Evolutionary conservation across 2,888 invertebrate genomes (phyloP).

Genomic region (Buathra laborator): DNA sequence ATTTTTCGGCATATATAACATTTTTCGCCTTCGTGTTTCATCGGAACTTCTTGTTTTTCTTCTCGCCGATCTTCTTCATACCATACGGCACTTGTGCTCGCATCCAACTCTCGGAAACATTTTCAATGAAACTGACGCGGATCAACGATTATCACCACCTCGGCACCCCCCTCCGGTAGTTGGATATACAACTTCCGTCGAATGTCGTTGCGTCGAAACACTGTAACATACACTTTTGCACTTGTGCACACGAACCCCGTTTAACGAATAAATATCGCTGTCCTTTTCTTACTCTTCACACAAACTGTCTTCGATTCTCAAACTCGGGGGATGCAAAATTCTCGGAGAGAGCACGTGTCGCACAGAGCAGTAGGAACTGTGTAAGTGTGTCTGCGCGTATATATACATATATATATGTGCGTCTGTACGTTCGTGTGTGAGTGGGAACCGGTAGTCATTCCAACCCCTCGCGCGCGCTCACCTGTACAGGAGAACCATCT

Average conservation of each 20-base stretch:
- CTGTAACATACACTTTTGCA: neutral
- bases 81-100: slow-evolving; percentile 64
- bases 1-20: neutral
- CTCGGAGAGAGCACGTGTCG: slow-evolving; percentile 35
- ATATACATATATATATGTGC: too few species aligned
- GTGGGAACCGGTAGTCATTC: slow-evolving; percentile 26
- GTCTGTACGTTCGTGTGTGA: neutral
- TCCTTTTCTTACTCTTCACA: neutral
- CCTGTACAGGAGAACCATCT: slow-evolving; percentile 4
- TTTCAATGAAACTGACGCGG: slow-evolving; percentile 5
- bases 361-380: slow-evolving; percentile 25
- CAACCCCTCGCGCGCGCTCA: slow-evolving; percentile 19
- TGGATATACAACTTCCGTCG: neutral
- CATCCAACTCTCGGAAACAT: slow-evolving; percentile 65
- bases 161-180: too few species aligned
- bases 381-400: neutral
- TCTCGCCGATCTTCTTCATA: slow-evolving; percentile 15
- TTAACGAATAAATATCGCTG: neutral
- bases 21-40: neutral
- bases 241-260: neutral
- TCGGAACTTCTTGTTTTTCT: neutral
- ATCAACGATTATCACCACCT: neutral
- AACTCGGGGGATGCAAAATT: neutral
- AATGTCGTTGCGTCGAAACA: neutral
- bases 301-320: neutral